These are phyloP conservation scores for Zaprionus davidi DNA, from an alignment of 1,140 invertebrate species.

Conservation along the genomic window DNA sequence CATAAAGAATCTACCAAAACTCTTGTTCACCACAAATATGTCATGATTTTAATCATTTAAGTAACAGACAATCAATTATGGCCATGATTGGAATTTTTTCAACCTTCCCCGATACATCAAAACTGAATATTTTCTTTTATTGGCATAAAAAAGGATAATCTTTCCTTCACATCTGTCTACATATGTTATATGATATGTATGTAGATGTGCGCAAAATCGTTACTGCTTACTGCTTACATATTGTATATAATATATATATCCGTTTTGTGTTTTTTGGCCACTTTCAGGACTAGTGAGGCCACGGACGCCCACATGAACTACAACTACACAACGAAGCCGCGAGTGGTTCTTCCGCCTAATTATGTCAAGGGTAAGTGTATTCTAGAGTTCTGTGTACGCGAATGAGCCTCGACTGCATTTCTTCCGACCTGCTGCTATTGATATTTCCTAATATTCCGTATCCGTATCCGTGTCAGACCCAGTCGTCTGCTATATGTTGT, in stretches of 20 bases:
- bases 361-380: slow-evolving; percentile 89
- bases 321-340: slow-evolving; percentile 87
- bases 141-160: no score
- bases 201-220: no score
- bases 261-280: slow-evolving; percentile 44
- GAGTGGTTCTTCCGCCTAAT: slow-evolving; percentile 88
- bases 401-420: slow-evolving; percentile 15
- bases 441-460: slow-evolving; percentile 12
- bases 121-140: no score
- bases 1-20: no score
- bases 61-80: no score
- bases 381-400: not conserved
- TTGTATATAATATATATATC: slow-evolving; percentile 9
- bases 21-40: no score
- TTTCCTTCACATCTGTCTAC: no score
- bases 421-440: not conserved
- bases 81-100: no score
- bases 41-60: no score
- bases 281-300: slow-evolving; percentile 81
- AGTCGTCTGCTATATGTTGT: slow-evolving; percentile 21
- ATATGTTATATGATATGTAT: no score
- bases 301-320: slow-evolving; percentile 86
- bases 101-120: no score
- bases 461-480: slow-evolving; percentile 24
- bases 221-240: not conserved